Evolutionary conservation across 2,888 invertebrate species (phyloP), one percentile per base, ranked within the genome.

Genomic region (Platypus cylindrus): DNA sequence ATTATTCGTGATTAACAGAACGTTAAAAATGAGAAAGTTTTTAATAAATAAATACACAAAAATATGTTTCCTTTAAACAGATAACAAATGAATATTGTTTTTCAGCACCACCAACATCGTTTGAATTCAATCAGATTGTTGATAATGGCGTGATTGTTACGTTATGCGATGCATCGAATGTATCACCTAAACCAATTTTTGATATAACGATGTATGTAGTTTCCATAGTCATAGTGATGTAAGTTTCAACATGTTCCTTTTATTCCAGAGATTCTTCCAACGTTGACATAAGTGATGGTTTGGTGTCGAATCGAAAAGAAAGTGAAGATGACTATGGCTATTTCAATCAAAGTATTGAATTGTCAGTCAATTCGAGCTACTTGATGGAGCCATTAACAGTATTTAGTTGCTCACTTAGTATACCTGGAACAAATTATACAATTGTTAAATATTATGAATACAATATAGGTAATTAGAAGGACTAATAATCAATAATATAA

Each of bases 381-480:
- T 53, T 75, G 11, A 64, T 65, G 0, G 61, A 66, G 0, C 65
- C 68, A 1, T 68, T 69, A 0, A 69, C 69, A 0, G 68, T 68
- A 44, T 75, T 75, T 54, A 66, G 70, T 40, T 77, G 77, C 54
- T 70, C 71, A 22, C 51, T 77, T 38, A 65, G 65, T 51, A 74
- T 77, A 59, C 70, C 73, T 5, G 70, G 70, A 39, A 74, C 75
- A 1, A 67, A 70, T 45, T 76, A 73, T 48, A 46, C 71, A 45
- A 37, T 40, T 24, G 8, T 11, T 2, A 67, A 68, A 30, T 64
- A 64, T 36, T 68, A 68, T 52, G 63, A 68, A 40, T 68, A 69
- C 48, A 71, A 70, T 51, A 66, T 67, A 57, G 73, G 75, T 76
- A 60, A 64, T 34, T n/a, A n/a, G n/a, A n/a, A n/a, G n/a, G n/a